Base-by-base conservation (phyloP, 2,888 invertebrate species). In the Hirudinaria manillensis region DNA sequence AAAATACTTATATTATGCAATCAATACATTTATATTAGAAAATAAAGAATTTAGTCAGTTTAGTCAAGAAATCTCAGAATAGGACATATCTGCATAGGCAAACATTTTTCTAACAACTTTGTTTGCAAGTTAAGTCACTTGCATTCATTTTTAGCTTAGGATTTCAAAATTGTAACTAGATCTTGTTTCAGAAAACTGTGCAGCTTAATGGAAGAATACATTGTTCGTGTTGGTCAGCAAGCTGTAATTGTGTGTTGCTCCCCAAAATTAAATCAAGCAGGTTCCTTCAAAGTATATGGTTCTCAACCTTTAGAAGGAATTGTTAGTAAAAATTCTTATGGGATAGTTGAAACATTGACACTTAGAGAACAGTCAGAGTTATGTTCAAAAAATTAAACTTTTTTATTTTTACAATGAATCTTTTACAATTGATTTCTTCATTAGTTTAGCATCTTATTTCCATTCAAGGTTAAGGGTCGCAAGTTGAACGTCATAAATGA, bases 291-390 rank as follows among this genome's bases (percentile, higher is more conserved):
- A 86, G 95, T 95, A 80, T 96, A 96, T 81, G 87, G 96, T 32
- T 96, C 96, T 78, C 96, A 96, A 86, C 97, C 97, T 16, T 87
- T 97, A 29, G 96, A 97, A 87, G 94, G 93, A 88, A 95, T 97
- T 79, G 93, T 89, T 82, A 81, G 87, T 84, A 13, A 56, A 56
- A 53, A 53, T 53, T 53, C 53, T n/a, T n/a, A 3, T 36, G 36
- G 10, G 16, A 45, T 45, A 6, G 24, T 61, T 61, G 61, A 27
- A 29, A 16, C 19, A 61, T 61, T 29, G 61, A n/a, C 10, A 61
- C 2, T 61, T 29, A 16, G 10, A 27, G 13, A 7, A 3, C 3
- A 61, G 10, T 61, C 29, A 6, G 24, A 27, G 24, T 19, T 61
- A 61, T 19, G 13, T 61, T 61, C 13, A 2, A 61, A 24, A 61